A percentile compares a stretch with the other conserved stretches of the same genome.
These are phyloP conservation scores for Gonioctena quinquepunctata DNA, from an alignment of 1,140 invertebrate genomes.

Conservation along the genomic window DNA sequence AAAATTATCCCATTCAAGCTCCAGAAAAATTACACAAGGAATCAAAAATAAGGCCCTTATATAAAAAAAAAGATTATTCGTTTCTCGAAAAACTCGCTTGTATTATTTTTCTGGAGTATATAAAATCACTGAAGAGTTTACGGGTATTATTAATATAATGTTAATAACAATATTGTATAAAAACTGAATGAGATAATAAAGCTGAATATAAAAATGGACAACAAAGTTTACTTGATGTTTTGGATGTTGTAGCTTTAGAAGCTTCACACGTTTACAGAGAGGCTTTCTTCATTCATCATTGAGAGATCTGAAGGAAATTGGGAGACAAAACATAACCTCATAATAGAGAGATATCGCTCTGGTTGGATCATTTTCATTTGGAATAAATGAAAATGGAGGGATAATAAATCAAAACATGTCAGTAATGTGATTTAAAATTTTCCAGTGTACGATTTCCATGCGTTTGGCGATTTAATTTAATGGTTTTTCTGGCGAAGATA, in stretches of 20 bases:
- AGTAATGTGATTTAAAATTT: no score
- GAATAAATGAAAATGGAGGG: not conserved
- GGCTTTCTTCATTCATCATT: not conserved
- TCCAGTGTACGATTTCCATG: no score
- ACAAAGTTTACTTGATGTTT: slow-evolving; percentile 34
- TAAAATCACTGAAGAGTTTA: slow-evolving; percentile 47
- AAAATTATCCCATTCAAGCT: slow-evolving; percentile 33
- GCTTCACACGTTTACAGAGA: slow-evolving; percentile 22
- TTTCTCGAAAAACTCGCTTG: no score
- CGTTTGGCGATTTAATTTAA: no score
- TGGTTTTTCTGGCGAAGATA: no score
- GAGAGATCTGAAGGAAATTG: not conserved
- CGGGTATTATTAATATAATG: slow-evolving; percentile 48
- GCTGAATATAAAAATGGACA: slow-evolving; percentile 29
- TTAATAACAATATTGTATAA: slow-evolving; percentile 37
- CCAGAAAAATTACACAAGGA: slow-evolving; percentile 2
- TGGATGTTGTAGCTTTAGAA: slow-evolving; percentile 28
- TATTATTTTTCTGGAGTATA: slow-evolving; percentile 21
- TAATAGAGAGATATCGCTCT: no score
- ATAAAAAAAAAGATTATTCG: no score
- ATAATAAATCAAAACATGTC: no score
- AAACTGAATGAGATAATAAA: slow-evolving; percentile 33
- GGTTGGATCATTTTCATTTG: not conserved
- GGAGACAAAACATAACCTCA: no score
- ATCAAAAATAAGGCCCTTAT: no score